Evolutionary conservation across 2,113 vertebrate species (phyloP), one percentile per base, ranked within the genome.

Genomic region (Arvicanthis niloticus): DNA sequence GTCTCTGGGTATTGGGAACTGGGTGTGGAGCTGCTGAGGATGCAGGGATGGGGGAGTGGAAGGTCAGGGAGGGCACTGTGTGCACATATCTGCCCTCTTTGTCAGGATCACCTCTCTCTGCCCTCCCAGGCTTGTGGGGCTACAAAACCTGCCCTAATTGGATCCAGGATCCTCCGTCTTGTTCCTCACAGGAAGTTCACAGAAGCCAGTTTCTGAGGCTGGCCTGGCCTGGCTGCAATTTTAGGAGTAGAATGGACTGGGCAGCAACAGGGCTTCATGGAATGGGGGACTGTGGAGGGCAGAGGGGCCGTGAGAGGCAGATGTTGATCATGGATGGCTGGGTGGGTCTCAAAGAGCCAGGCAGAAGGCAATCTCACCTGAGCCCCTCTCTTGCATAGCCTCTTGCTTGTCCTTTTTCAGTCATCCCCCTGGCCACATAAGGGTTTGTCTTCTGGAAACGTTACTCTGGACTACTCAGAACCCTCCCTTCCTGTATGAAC

Each of bases 81-180:
- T 8, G 0, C 42, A 65, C 68, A 24, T 15, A 24, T 77, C 34
- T 19, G 26, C 62, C 51, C 42, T 29, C 45, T 37, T 31, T 31
- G 1, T 0, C 42, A 48, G 24, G 42, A 68, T 91, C n/a, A 48
- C 15, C 73, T 19, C 53, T 34, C 78, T 24, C 58, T 40, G 5
- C 37, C 37, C 89, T 53, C 68, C 93, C 80, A 68, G 17, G 53
- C 89, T 96, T 0, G 0, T 1, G 17, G 89, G 72, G 87, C 58
- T 67, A 72, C 1, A 62, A 93, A 94, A 87, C 92, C 89, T 77
- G 37, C 93, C 87, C 92, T 95, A 95, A 97, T 97, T 93, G 86
- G 96, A 95, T 94, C 94, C 97, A 96, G 95, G 91, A 56, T 92
- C 86, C 88, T 91, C 12, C 91, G 91, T 62, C 88, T 86, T 4